Evolutionary conservation across 2,888 invertebrate genomes (phyloP).

Genomic region (Agrypnus murinus): DNA sequence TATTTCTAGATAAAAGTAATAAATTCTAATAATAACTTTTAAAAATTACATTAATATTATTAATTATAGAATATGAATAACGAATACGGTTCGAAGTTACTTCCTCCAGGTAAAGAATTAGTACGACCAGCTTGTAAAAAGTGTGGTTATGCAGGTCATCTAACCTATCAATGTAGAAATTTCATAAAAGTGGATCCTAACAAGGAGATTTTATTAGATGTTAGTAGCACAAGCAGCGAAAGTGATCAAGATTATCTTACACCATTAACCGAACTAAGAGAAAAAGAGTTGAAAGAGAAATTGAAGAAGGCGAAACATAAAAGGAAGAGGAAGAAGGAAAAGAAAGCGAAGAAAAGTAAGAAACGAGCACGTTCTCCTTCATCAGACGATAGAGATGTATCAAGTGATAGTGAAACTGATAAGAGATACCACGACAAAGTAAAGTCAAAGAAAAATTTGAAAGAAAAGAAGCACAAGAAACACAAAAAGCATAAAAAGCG

Average conservation of each 20-base stretch:
- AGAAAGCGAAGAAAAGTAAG: constrained; percentile 70
- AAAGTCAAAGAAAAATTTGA: constrained; percentile 45
- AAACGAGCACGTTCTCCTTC: constrained; percentile 58
- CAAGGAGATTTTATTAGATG: constrained; percentile 93
- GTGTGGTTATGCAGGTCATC: constrained; percentile 96
- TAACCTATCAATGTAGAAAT: constrained; percentile 97
- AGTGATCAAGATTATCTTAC: constrained; percentile 88
- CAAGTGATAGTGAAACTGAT: constrained; percentile 53
- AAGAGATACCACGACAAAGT: constrained; percentile 58
- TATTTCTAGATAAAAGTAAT: no score
- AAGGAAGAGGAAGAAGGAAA: constrained; percentile 73
- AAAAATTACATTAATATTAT: no score
- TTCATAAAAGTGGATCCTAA: constrained; percentile 96
- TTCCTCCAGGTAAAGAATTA: constrained; percentile 80
- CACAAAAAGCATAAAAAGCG: not conserved
- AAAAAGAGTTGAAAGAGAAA: constrained; percentile 84
- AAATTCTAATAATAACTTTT: no score
- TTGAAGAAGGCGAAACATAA: constrained; percentile 78
- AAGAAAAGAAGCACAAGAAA: not conserved
- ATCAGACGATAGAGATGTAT: constrained; percentile 54
- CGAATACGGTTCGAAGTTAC: constrained; percentile 70
- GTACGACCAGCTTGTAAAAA: constrained; percentile 93
- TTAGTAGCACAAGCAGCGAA: constrained; percentile 95
- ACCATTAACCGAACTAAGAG: constrained; percentile 86
- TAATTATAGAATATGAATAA: constrained; percentile 54